Conservation (phyloP, 2,797 vertebrate species). For the Microctenopoma stevenorrisi region DNA sequence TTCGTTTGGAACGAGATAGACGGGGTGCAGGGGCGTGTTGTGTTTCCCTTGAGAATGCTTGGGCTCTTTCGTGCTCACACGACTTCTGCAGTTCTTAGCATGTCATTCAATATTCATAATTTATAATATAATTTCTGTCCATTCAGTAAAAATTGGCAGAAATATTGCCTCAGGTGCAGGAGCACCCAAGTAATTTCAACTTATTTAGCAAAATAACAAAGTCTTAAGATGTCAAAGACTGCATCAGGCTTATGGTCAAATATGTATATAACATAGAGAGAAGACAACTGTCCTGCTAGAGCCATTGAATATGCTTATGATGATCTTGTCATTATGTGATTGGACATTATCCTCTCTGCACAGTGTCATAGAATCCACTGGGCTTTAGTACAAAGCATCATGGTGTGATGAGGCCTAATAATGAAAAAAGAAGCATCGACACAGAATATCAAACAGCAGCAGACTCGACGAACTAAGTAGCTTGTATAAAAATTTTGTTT, state of each 20-base stretch:
- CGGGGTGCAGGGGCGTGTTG: not conserved
- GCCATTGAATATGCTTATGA: slow-evolving; percentile 31
- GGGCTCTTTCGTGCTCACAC: slow-evolving; percentile 12
- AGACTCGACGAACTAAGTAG: slow-evolving; percentile 1
- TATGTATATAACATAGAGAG: slow-evolving; percentile 5
- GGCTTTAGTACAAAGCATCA: slow-evolving; percentile 4
- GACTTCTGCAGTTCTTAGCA: slow-evolving; percentile 11
- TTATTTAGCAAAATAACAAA: too few relatives aligned
- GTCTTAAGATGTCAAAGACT: not conserved
- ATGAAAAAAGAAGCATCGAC: slow-evolving; percentile 2
- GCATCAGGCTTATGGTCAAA: slow-evolving; percentile 10
- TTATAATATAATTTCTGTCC: not conserved
- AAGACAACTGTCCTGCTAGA: slow-evolving; percentile 19
- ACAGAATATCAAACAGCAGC: not conserved
- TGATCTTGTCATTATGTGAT: slow-evolving; percentile 40
- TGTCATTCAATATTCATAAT: slow-evolving; percentile 3
- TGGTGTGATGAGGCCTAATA: slow-evolving; percentile 11
- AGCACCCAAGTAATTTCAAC: too few relatives aligned
- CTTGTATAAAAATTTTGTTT: not conserved
- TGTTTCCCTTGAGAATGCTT: not conserved
- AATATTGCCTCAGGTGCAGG: not conserved
- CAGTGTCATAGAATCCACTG: not conserved
- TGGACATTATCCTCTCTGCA: slow-evolving; percentile 25
- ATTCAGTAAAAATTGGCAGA: not conserved
- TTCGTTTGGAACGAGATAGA: slow-evolving; percentile 45